phyloP scores from a whole-genome alignment of 1,140 invertebrate species.

The Drosophila sturtevanti region DNA sequence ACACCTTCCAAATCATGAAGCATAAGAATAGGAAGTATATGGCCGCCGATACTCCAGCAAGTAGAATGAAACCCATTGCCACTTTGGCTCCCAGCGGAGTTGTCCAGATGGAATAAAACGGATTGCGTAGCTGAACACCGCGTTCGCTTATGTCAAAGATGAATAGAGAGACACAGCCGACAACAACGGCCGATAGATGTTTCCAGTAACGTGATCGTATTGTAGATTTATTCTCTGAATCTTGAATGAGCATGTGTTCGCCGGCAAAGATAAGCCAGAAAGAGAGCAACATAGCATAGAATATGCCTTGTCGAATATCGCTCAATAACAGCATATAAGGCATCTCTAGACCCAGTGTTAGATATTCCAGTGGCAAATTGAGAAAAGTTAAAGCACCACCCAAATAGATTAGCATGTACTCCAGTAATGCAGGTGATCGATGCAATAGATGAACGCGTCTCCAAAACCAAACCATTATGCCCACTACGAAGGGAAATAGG shows the following conservation, averaged over 20 bases:
- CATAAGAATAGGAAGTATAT: conserved; percentile 97
- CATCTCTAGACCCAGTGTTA: conserved; percentile 95
- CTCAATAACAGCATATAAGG: conserved; percentile 97
- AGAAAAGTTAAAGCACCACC: conserved; percentile 93
- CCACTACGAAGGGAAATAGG: conserved; percentile 95
- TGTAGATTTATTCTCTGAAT: conserved; percentile 90
- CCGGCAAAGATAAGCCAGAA: conserved; percentile 99
- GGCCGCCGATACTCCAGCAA: conserved; percentile 94
- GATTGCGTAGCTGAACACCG: conserved; percentile 96
- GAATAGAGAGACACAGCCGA: conserved; percentile 96
- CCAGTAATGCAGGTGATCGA: conserved; percentile 93
- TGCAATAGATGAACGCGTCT: conserved; percentile 93
- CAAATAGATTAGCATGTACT: conserved; percentile 95
- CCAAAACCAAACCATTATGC: conserved; percentile 97
- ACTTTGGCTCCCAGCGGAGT: conserved; percentile 95
- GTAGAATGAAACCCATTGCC: conserved; percentile 95
- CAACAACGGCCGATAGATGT: conserved; percentile 95
- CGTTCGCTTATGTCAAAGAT: conserved; percentile 98
- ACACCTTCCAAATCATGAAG: conserved; percentile 96
- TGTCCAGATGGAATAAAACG: conserved; percentile 99
- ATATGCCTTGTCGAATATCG: conserved; percentile 98
- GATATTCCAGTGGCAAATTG: conserved; percentile 97
- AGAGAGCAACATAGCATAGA: conserved; percentile 96
- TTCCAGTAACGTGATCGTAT: conserved; percentile 94
- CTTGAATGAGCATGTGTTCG: conserved; percentile 96